Base-by-base conservation (phyloP, 2,113 vertebrate genomes). In the Ascaphus truei region DNA sequence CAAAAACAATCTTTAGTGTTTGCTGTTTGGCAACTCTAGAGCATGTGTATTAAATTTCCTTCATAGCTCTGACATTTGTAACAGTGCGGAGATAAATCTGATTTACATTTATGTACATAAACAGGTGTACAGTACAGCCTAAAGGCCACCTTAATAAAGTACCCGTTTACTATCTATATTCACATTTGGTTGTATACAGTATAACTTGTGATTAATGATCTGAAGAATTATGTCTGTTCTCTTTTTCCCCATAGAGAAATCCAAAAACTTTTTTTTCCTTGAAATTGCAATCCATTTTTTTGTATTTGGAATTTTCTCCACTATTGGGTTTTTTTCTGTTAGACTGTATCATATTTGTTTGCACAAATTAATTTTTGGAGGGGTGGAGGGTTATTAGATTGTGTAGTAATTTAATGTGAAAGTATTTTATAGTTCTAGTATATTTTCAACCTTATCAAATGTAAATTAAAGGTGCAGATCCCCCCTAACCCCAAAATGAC, bases 51-150 rank as follows among this genome's bases (percentile, higher is more conserved):
- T 36, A 20, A 4, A 15, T 37, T 48, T 50, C 33, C 7, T 36
- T 7, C 55, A 20, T n/a, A 25, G 53, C 29, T 26, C 45, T 63
- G 61, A 51, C 61, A 51, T 63, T 63, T 63, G 41, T 25, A 18
- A 36, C 29, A 31, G 26, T 22, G n/a, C n/a, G 53, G 34, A n/a
- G 12, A 36, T 37, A 20, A 51, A 39, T 13, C 11, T 26, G 66
- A 69, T 60, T 27, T 60, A 48, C 45, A 60, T 51, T 30, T 31
- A 59, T 60, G 23, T 60, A 52, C 26, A 34, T 50, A 27, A 26
- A 50, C 66, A 68, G 66, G 66, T 68, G 66, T 68, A 36, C 31
- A n/a, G 33, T 41, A 41, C 37, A 41, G 67, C 67, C 67, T 61
- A 23, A 71, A 48, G 67, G 56, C 43, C 45, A 20, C 23, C 36